Evolutionary conservation across 2,797 vertebrate species (phyloP), one percentile per base, ranked within the genome.

Genomic region (Gadopsis bispinosus): DNA sequence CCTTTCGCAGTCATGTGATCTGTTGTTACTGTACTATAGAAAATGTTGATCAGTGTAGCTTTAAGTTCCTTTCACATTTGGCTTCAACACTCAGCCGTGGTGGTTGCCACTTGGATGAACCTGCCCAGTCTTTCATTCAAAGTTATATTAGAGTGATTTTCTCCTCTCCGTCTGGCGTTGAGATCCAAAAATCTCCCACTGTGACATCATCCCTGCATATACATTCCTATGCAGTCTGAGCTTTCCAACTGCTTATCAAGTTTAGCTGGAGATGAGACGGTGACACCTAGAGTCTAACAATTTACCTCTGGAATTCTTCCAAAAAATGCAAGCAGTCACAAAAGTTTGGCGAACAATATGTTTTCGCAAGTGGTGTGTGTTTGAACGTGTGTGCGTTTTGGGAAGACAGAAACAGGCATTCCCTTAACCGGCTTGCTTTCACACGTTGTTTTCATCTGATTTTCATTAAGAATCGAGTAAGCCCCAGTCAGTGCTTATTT

Each of bases 31-130:
- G 9, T 39, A 58, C 59, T 66, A 54, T 3, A 72, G 48, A 69
- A 62, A 54, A 54, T 37, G 62, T 59, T 58, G 39, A 73, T 53
- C 13, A 19, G 51, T 16, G 1, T 47, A 31, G 66, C 11, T 58
- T 69, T 64, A 39, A 67, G 53, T 77, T 79, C 29, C 70, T 72
- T 66, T 64, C 55, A 79, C 53, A 45, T 50, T 87, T 82, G 84
- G 81, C 81, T 75, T 50, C 45, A 26, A 33, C 67, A 37, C 55
- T 76, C 41, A 12, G 51, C 59, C 2, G 5, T 1, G 48, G 61
- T 5, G 10, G 53, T 56, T 80, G 78, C 77, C 83, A 74, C 68
- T 86, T 87, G 87, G 87, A 88, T 87, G 80, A 91, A 88, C 89
- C 51, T 73, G 68, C 64, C 22, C 12, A 10, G 47, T 73, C 58